Evolutionary conservation across 2,888 invertebrate species (phyloP), one percentile per base, ranked within the genome.

Genomic region (Stomorhina lunata): DNA sequence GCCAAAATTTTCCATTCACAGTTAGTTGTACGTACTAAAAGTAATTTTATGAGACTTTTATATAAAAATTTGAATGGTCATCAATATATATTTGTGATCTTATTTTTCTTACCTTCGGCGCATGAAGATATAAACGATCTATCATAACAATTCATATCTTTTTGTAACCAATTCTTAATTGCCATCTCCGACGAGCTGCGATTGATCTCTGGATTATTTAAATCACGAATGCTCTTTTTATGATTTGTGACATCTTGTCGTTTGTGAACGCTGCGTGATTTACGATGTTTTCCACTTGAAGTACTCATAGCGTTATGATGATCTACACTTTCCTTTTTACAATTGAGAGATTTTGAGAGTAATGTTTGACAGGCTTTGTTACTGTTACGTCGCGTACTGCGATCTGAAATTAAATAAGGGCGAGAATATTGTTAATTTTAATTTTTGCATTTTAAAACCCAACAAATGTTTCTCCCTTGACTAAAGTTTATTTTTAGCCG

Each of bases 91-190:
- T 34, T 37, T 25, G 6, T 29, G 25, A 20, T 12, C 10, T 12
- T 34, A 48, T 43, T 43, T 12, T 12, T 86, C 88, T 88, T 69
- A 89, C 89, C 89, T 89, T 89, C 88, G 85, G 79, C 85, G 85
- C 85, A 86, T 86, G 88, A 88, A 89, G 89, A 86, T 59, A 84
- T 86, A 80, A 85, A 86, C n/a, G 85, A 86, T 48, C 83, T 85
- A 80, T 87, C 87, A 84, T 87, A 86, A 77, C 83, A 76, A 43
- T 80, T 77, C 76, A 79, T 45, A 27, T 84, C 83, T 53, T 73
- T 61, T 32, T 84, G 85, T 53, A 86, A 68, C 86, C 85, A 86
- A 61, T 80, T 75, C n/a, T 83, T 66, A 15, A 83, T 77, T 12
- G 77, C 57, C 59, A 78, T 78, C 43, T 45, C 43, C 17, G 83